Conservation (phyloP, 2,113 vertebrate species). For the Fulmarus glacialis region DNA sequence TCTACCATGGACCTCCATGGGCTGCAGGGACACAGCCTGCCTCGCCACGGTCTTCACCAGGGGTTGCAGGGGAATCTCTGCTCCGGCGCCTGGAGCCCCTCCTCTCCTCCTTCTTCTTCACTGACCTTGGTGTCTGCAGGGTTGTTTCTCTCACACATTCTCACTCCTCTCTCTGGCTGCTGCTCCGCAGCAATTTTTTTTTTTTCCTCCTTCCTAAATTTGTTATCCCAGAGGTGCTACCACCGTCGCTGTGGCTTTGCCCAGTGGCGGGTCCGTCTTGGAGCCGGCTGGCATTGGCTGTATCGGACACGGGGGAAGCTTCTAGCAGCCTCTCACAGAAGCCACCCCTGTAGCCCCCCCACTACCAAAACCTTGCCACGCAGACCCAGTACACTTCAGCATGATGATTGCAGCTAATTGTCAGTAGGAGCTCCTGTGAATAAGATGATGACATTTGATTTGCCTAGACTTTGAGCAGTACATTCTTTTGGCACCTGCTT, state of each 20-base stretch:
- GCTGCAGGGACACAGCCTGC: not conserved
- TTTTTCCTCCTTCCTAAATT: not conserved
- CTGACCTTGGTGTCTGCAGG: not conserved
- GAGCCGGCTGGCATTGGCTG: not conserved
- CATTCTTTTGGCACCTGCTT: not conserved
- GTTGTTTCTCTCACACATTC: not conserved
- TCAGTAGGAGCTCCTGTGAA: not conserved
- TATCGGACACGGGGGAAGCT: not conserved
- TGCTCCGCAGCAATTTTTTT: too few species aligned
- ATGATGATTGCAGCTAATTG: not conserved
- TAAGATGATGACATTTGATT: not conserved
- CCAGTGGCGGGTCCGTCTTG: not conserved
- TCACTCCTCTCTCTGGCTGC: not conserved
- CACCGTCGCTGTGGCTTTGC: not conserved
- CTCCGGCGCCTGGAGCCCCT: not conserved
- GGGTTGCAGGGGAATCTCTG: not conserved
- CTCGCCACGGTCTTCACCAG: not conserved
- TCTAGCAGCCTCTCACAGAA: not conserved
- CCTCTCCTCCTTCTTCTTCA: not conserved
- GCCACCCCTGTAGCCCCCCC: not conserved
- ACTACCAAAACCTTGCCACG: not conserved
- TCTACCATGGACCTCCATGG: not conserved
- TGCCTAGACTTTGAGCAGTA: not conserved
- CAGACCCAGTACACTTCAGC: not conserved
- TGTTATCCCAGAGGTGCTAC: not conserved